Evolutionary conservation across 92 coral and sea anemone species (phyloP).

Genomic region (Palythoa grandis): DNA sequence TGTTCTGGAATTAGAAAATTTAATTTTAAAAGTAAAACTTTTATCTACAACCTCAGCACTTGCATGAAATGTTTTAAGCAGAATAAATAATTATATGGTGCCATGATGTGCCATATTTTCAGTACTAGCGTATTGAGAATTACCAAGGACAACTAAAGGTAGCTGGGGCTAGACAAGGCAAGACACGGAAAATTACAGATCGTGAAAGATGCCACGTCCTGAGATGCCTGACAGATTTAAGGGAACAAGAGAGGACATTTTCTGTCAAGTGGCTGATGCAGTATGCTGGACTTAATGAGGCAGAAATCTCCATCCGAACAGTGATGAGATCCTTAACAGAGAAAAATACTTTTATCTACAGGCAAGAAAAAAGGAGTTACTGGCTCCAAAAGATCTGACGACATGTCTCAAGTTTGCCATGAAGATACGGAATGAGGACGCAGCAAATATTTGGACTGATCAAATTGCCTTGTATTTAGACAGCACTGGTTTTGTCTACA

Average conservation of each 20-base stretch:
- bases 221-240: not conserved
- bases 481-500: conserved; percentile 18
- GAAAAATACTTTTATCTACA: too few species aligned
- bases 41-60: too few species aligned
- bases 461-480: conserved; percentile 32
- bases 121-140: conserved; percentile 13
- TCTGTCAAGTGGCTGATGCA: too few species aligned
- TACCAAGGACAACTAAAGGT: not conserved
- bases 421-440: conserved; percentile 1
- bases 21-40: too few species aligned
- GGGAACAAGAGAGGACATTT: too few species aligned
- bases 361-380: not conserved
- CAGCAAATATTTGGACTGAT: conserved; percentile 17
- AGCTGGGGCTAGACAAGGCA: too few species aligned
- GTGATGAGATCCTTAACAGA: conserved; percentile 4
- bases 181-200: too few species aligned
- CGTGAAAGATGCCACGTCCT: conserved; percentile 19
- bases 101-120: not conserved
- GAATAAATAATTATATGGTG: not conserved
- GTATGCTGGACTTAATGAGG: not conserved
- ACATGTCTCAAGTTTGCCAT: not conserved
- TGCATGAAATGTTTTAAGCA: not conserved
- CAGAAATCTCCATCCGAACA: conserved; percentile 34
- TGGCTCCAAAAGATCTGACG: conserved; percentile 38
- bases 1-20: too few species aligned